Percentiles rank a stretch among this genome's conserved stretches.
Conservation (phyloP, 1,140 invertebrate species). For the Laupala kohalensis region DNA sequence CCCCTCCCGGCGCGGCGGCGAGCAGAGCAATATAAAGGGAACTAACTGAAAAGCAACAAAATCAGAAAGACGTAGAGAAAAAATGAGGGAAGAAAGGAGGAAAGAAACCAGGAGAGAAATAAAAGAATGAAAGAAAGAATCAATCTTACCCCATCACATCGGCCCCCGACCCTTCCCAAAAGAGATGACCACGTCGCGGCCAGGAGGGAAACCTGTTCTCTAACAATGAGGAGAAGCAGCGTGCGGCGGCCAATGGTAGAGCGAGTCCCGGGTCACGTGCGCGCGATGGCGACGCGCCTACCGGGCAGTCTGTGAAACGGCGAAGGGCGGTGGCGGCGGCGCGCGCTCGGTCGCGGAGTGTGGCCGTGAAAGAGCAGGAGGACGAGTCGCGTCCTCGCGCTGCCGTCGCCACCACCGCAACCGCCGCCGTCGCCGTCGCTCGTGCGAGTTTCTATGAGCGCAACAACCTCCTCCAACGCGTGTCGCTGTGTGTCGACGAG, state of each 20-base stretch:
- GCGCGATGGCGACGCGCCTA: neutral
- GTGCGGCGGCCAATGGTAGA: slow-evolving; percentile 7
- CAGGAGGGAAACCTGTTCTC: neutral
- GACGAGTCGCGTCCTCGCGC: neutral
- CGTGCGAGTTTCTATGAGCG: no score
- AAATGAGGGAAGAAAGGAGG: neutral
- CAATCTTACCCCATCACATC: no score
- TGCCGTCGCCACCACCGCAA: neutral
- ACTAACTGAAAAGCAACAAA: neutral
- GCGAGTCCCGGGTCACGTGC: slow-evolving; percentile 13
- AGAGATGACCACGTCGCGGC: neutral
- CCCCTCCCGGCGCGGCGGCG: no score
- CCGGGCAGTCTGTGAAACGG: neutral
- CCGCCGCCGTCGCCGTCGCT: neutral
- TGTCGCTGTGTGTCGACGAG: neutral
- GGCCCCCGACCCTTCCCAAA: neutral
- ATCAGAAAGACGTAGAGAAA: neutral
- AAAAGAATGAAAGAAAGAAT: neutral
- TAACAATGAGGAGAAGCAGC: neutral
- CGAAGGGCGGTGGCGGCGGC: neutral
- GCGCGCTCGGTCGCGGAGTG: neutral
- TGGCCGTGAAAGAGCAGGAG: neutral
- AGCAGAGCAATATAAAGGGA: neutral
- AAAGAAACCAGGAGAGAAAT: neutral
- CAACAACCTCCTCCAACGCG: neutral